A percentile compares a stretch with the other conserved stretches of the same genome.
Evolutionary conservation across 2,113 vertebrate genomes (phyloP).

Genomic region (Tachycineta bicolor): DNA sequence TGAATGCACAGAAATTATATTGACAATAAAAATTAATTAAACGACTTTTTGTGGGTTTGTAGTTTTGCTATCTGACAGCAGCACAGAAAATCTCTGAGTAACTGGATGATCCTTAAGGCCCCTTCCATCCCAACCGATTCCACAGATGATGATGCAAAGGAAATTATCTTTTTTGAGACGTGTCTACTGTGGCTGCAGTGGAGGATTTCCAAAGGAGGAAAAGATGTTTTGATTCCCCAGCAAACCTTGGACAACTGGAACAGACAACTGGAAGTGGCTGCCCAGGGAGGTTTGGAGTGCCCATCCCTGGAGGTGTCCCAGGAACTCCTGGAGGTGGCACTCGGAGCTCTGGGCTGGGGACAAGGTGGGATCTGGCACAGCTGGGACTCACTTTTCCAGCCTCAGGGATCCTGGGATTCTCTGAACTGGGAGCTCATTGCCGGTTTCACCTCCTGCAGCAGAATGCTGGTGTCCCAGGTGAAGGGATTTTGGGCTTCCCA

Average conservation of each 20-base stretch:
- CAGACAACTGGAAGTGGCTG: not conserved
- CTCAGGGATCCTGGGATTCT: not conserved
- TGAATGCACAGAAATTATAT: not conserved
- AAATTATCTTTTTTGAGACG: not conserved
- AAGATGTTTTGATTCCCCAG: not conserved
- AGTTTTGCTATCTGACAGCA: not conserved
- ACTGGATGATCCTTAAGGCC: not conserved
- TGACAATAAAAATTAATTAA: constrained; percentile 18
- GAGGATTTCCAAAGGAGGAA: not conserved
- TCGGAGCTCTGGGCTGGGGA: not conserved
- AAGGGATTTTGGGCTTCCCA: not conserved
- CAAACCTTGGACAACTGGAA: not conserved
- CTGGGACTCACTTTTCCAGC: accelerated
- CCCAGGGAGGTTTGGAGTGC: not conserved
- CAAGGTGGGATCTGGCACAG: not conserved
- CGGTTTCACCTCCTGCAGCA: not conserved
- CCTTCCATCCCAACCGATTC: not conserved
- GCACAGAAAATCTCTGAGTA: not conserved
- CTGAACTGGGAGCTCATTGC: not conserved
- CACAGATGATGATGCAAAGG: not conserved
- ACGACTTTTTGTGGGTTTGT: not conserved
- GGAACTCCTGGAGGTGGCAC: not conserved
- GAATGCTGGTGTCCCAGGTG: accelerated
- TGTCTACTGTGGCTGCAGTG: accelerated
- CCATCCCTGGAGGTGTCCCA: accelerated